A percentile compares a stretch with the other conserved stretches of the same genome.
These are phyloP conservation scores for Gobio gobio DNA, from an alignment of 2,113 vertebrate genomes.

Conservation along the genomic window DNA sequence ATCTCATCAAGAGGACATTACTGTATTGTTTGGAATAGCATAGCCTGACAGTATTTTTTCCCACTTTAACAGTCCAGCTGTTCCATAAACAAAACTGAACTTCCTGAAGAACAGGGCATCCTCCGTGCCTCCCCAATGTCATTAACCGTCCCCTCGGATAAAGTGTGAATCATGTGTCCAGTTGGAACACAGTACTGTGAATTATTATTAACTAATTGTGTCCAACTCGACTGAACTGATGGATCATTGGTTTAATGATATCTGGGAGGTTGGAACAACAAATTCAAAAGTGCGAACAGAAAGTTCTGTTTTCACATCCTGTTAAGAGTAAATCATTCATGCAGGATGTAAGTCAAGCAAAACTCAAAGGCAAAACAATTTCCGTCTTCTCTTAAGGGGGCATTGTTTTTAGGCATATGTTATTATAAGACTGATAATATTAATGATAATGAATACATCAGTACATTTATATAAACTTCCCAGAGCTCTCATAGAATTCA, in stretches of 20 bases:
- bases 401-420: background rate
- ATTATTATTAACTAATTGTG: background rate
- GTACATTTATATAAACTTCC: background rate
- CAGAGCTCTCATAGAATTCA: background rate
- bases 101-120: constrained; percentile 11
- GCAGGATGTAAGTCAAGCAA: background rate
- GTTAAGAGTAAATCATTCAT: background rate
- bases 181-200: background rate
- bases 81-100: constrained; percentile 2
- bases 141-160: background rate
- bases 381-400: background rate
- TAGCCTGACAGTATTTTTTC: constrained; percentile 15
- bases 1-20: background rate
- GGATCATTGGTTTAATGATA: background rate
- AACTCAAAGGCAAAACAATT: background rate
- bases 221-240: background rate
- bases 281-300: background rate
- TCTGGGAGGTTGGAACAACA: background rate
- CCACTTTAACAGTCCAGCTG: background rate
- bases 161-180: background rate
- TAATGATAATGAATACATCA: background rate
- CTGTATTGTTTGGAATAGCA: constrained; percentile 5
- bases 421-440: background rate
- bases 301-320: background rate
- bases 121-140: background rate